Evolutionary conservation across 2,888 invertebrate genomes (phyloP).

Genomic region (Nebria salina): DNA sequence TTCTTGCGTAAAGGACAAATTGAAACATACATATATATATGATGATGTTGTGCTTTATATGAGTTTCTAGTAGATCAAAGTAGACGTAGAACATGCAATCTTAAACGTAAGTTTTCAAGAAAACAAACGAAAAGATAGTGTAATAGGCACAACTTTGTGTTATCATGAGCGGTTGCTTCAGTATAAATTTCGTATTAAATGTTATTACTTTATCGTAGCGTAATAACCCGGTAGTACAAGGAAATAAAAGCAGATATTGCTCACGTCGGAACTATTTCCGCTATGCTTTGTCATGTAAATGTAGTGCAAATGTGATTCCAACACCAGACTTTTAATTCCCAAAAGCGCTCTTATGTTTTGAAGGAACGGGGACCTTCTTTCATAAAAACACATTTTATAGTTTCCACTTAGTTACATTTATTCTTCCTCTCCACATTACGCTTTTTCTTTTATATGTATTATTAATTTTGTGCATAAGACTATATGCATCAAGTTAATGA

Average conservation of each 20-base stretch:
- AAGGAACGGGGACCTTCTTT: neutral
- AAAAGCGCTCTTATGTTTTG: slow-evolving; percentile 3
- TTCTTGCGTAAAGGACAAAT: too few species aligned
- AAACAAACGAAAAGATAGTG: too few species aligned
- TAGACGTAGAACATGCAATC: too few species aligned
- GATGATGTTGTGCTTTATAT: too few species aligned
- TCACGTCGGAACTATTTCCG: slow-evolving; percentile 16
- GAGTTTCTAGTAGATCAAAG: too few species aligned
- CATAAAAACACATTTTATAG: slow-evolving; percentile 11
- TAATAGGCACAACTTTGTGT: too few species aligned
- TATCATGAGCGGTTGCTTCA: too few species aligned
- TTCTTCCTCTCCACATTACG: neutral
- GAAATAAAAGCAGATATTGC: slow-evolving; percentile 8
- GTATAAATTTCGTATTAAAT: too few species aligned
- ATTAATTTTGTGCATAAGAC: too few species aligned
- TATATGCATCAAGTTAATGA: too few species aligned
- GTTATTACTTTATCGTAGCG: neutral
- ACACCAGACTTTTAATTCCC: slow-evolving; percentile 11
- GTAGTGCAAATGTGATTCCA: slow-evolving; percentile 12
- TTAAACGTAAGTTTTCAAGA: too few species aligned
- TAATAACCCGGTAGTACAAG: neutral
- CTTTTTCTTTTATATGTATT: neutral
- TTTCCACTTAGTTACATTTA: neutral
- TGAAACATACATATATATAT: too few species aligned
- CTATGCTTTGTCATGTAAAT: slow-evolving; percentile 10